phyloP scores from a whole-genome alignment of 2,888 invertebrate genomes.

The Lycophotia porphyrea region DNA sequence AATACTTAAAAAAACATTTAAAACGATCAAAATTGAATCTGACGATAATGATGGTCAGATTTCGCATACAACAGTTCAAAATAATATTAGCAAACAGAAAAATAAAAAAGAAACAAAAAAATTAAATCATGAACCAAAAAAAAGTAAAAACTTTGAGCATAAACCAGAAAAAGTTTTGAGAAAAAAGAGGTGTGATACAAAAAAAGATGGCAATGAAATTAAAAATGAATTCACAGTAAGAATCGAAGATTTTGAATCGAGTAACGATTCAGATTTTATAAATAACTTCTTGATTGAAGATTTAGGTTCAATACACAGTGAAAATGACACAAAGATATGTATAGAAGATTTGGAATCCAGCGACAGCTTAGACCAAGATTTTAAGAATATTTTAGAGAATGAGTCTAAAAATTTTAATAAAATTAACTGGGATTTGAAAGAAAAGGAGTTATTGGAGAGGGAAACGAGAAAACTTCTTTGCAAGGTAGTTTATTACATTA shows the following conservation, averaged over 20 bases:
- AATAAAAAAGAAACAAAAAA: constrained; percentile 3
- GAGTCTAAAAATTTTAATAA: constrained; percentile 17
- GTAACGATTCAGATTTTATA: constrained; percentile 57
- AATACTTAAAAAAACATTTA: constrained; percentile 31
- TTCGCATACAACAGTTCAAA: constrained; percentile 2
- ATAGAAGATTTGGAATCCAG: constrained; percentile 63
- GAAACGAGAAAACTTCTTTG: constrained; percentile 38
- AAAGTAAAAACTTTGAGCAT: background rate
- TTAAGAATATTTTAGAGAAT: constrained; percentile 4
- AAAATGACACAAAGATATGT: constrained; percentile 16
- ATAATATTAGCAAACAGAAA: constrained; percentile 5
- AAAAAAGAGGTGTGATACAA: constrained; percentile 2
- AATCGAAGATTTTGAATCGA: constrained; percentile 65
- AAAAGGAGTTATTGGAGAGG: constrained; percentile 53
- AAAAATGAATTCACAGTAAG: constrained; percentile 21
- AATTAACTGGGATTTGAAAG: constrained; percentile 32
- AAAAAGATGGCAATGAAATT: background rate
- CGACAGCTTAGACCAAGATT: constrained; percentile 45
- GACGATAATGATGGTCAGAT: background rate
- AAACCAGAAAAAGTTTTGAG: background rate
- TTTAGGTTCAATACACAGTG: constrained; percentile 21
- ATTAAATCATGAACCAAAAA: constrained; percentile 3
- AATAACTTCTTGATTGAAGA: constrained; percentile 41
- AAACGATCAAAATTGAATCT: constrained; percentile 32
- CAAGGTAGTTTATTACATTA: constrained; percentile 38